Conservation (phyloP, 37 sponge, comb jelly and placozoan species). For the Cladorhizidae sp. region DNA sequence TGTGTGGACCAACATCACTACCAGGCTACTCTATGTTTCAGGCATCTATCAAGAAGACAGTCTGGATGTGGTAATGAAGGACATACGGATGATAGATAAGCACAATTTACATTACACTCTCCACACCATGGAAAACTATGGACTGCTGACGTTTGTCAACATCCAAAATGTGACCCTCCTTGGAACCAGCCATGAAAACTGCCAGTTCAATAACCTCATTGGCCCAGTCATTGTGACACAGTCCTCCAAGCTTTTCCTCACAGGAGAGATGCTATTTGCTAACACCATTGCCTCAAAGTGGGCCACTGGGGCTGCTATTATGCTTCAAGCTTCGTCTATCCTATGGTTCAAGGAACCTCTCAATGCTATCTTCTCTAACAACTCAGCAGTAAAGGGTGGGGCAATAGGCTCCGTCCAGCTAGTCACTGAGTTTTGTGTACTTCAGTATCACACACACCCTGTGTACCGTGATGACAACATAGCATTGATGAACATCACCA, state of each 20-base stretch:
- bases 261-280: slow-evolving; percentile 7
- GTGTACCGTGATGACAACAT: slow-evolving; percentile 1
- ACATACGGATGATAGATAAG: background rate
- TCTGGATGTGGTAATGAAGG: background rate
- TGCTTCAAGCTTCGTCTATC: background rate
- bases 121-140: background rate
- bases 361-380: slow-evolving; percentile 12
- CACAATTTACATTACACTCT: background rate
- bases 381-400: slow-evolving; percentile 28
- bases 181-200: background rate
- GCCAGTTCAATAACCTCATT: background rate
- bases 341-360: slow-evolving; percentile 17
- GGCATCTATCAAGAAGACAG: background rate
- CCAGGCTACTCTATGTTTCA: slow-evolving; percentile 14
- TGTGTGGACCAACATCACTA: background rate
- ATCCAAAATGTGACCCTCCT: background rate
- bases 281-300: background rate
- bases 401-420: slow-evolving; percentile 10
- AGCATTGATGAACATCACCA: background rate
- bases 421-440: background rate
- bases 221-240: background rate
- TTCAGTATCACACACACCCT: slow-evolving; percentile 14
- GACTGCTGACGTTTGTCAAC: background rate
- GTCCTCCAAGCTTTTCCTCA: background rate
- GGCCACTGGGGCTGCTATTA: slow-evolving; percentile 23